These are phyloP conservation scores for Hirundo rustica DNA, from an alignment of 2,797 vertebrate species.

Conservation along the genomic window DNA sequence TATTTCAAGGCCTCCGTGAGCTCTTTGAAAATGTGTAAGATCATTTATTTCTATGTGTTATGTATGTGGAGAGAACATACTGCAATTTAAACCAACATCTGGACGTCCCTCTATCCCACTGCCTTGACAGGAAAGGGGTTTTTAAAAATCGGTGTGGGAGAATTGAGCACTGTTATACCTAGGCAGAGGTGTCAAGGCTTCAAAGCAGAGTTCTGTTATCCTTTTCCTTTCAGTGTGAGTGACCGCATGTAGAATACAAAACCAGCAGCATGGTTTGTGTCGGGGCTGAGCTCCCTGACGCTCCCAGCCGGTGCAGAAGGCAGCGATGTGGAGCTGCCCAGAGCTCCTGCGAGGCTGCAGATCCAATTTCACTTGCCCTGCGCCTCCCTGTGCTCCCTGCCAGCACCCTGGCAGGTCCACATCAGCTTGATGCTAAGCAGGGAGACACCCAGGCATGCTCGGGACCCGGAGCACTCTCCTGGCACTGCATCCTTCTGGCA, in stretches of 20 bases:
- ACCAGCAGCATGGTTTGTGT: neutral
- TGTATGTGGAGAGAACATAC: neutral
- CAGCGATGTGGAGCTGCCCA: neutral
- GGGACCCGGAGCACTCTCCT: fast-evolving
- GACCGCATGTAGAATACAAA: neutral
- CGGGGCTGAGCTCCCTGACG: neutral
- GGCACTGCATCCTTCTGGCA: neutral
- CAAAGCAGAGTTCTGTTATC: neutral
- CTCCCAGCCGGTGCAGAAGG: neutral
- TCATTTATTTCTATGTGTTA: neutral
- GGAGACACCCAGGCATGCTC: neutral
- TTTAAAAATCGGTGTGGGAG: neutral
- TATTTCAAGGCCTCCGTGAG: neutral
- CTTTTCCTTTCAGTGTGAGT: neutral
- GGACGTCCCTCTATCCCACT: neutral
- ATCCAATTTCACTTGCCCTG: neutral
- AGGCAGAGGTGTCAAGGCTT: neutral
- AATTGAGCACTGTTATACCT: neutral
- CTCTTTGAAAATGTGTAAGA: neutral
- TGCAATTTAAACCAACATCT: neutral
- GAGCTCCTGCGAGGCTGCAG: neutral
- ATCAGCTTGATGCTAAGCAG: neutral
- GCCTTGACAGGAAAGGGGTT: neutral
- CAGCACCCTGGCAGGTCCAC: fast-evolving
- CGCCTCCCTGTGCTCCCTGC: neutral